phyloP scores from a whole-genome alignment of 2,888 invertebrate species.

The Polylopha cassiicola region DNA sequence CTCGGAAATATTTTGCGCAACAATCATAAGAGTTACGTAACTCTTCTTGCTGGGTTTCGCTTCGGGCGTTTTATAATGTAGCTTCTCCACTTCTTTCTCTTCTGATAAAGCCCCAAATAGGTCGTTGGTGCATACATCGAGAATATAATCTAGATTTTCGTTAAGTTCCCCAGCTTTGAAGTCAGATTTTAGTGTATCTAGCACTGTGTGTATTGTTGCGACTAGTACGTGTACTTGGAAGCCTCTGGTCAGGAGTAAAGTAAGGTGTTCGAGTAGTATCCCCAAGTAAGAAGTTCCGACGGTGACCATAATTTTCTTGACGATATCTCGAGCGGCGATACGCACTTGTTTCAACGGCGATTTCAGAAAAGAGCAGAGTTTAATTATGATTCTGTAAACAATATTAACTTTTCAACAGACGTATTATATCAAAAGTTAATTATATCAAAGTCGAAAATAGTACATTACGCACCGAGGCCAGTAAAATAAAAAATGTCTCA shows the following conservation, averaged over 20 bases:
- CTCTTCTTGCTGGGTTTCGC: constrained; percentile 90
- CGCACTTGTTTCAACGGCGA: constrained; percentile 92
- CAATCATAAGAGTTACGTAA: constrained; percentile 88
- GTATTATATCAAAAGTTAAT: background rate
- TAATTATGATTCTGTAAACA: constrained; percentile 85
- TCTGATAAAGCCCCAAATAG: constrained; percentile 92
- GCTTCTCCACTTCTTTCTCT: constrained; percentile 93
- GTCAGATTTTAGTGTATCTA: constrained; percentile 83
- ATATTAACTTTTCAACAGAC: constrained; percentile 11
- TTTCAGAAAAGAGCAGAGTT: constrained; percentile 92
- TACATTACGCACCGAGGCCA: too few species aligned
- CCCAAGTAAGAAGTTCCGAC: constrained; percentile 90
- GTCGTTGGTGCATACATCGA: constrained; percentile 91
- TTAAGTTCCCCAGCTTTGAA: constrained; percentile 89
- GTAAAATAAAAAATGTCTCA: too few species aligned
- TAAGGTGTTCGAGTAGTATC: constrained; percentile 87
- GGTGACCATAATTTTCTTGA: constrained; percentile 92
- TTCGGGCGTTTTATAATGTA: constrained; percentile 88
- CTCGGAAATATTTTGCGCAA: constrained; percentile 87
- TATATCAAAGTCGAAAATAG: too few species aligned
- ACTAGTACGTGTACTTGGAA: constrained; percentile 96
- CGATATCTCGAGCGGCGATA: constrained; percentile 89
- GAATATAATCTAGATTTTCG: constrained; percentile 83
- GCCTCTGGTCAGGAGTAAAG: constrained; percentile 87
- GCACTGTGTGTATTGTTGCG: constrained; percentile 90